Conservation (phyloP, 2,888 invertebrate genomes). For the Atrina japonica region DNA sequence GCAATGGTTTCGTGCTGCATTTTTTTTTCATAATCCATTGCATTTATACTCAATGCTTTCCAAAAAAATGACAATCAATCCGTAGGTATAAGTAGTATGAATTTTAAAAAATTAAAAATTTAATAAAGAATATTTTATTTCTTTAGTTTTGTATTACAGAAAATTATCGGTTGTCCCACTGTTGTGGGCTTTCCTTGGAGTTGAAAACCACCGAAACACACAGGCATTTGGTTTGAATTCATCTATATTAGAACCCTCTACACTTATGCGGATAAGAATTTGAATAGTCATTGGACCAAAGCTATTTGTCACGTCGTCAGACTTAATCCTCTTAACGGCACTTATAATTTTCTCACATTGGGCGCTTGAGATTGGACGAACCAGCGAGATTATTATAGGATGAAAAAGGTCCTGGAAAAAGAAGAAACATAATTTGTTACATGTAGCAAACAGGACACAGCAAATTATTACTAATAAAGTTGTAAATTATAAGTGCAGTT, state of each 20-base stretch:
- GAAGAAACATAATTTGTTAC: not conserved
- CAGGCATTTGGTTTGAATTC: not conserved
- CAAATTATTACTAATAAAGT: too few species aligned
- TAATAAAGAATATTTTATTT: too few species aligned
- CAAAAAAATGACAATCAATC: too few species aligned
- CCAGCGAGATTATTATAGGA: slow-evolving; percentile 11
- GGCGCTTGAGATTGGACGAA: slow-evolving; percentile 14
- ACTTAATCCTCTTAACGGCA: slow-evolving; percentile 17
- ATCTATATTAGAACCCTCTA: not conserved
- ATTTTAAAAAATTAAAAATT: too few species aligned
- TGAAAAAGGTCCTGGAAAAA: slow-evolving; percentile 12
- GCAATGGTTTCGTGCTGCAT: too few species aligned
- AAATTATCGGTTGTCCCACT: too few species aligned
- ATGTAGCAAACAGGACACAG: not conserved
- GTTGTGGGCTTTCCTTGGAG: slow-evolving; percentile 1
- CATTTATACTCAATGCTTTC: too few species aligned
- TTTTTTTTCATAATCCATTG: too few species aligned
- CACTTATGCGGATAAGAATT: slow-evolving; percentile 6
- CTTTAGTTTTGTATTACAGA: too few species aligned
- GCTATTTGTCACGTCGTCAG: slow-evolving; percentile 4
- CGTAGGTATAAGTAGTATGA: too few species aligned
- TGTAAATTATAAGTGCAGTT: too few species aligned
- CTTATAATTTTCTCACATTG: slow-evolving; percentile 13
- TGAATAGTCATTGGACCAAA: slow-evolving; percentile 3
- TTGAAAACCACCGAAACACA: slow-evolving; percentile 8